Base-by-base conservation (phyloP, 2,888 invertebrate species). In the Thecocarcelia acutangulata region DNA sequence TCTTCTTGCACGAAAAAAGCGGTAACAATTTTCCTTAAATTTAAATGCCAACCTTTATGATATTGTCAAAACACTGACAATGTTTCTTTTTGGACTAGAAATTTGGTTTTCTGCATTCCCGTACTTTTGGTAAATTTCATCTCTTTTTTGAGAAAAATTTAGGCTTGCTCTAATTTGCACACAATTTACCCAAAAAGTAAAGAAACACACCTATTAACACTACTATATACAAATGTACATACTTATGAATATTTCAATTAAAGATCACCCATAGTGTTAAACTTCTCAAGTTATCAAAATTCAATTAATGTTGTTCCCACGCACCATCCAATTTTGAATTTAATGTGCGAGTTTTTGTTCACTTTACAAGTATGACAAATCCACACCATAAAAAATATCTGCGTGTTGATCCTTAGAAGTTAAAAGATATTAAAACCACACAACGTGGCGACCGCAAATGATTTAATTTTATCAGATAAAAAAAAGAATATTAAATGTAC, bases 341-440 rank as follows among this genome's bases (percentile, higher is more conserved):
- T 42, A 42, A 42, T 13, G 24, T 24, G 24, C 24, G 24, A 24
- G 24, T 24, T 24, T 56, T 56, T 56, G 17, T 40, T 58, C 40
- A 58, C 13, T 58, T 58, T 9, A 5, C 17, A 58, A 58, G 11
- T 40, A 40, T 40, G 17, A 50, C 17, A 21, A 40, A 50, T 37
- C 46, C 17, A 50, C 19, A 15, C 37, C 37, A 64, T 37, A 50
- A 64, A 50, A 64, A 64, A 24, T 24, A 24, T 24, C 24, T 24
- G 24, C 24, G 24, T 24, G 24, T 24, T 24, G 24, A 24, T 44
- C 44, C n/a, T 44, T 13, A n/a, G 44, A 44, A 44, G n/a, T 42
- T 68, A 0, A 24, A 50, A 56, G 44, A 44, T 9, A 19, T 15
- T 61, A 56, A 70, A 56, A 44, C 76, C 76, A 77, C 76, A 77